These are phyloP conservation scores for Tenodera sinensis DNA, from an alignment of 2,888 invertebrate species.

Conservation along the genomic window DNA sequence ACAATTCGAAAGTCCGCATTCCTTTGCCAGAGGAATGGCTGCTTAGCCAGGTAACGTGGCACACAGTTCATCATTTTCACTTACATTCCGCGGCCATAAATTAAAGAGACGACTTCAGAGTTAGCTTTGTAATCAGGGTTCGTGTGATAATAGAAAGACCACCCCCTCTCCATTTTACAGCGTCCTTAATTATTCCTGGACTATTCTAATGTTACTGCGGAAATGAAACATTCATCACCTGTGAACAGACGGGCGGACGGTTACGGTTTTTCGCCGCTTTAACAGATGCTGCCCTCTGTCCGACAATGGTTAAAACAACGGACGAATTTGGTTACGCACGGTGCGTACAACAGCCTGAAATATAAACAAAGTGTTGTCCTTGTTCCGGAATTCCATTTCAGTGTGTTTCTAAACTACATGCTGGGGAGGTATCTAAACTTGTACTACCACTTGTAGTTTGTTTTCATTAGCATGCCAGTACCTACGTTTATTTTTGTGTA, in stretches of 20 bases:
- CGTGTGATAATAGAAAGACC: neutral
- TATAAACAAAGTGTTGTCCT: neutral
- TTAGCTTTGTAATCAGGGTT: neutral
- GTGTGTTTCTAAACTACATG: neutral
- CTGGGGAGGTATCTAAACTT: neutral
- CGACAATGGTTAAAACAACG: neutral
- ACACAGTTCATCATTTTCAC: neutral
- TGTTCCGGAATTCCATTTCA: neutral
- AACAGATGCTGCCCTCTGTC: neutral
- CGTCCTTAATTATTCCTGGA: neutral
- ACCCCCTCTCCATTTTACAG: neutral
- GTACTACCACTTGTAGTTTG: neutral
- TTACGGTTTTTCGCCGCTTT: neutral
- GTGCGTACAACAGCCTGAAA: neutral
- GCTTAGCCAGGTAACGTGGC: neutral
- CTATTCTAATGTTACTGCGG: neutral
- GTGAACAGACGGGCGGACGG: neutral
- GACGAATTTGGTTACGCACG: neutral
- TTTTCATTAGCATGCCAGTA: neutral
- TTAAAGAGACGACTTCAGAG: neutral
- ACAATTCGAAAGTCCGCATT: neutral
- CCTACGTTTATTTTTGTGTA: neutral
- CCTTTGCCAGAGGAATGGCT: neutral
- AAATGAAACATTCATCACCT: neutral
- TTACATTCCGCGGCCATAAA: neutral